A percentile compares a stretch with the other conserved stretches of the same genome.
These are phyloP conservation scores for Aplocera efformata DNA, from an alignment of 2,888 invertebrate species.

Conservation along the genomic window DNA sequence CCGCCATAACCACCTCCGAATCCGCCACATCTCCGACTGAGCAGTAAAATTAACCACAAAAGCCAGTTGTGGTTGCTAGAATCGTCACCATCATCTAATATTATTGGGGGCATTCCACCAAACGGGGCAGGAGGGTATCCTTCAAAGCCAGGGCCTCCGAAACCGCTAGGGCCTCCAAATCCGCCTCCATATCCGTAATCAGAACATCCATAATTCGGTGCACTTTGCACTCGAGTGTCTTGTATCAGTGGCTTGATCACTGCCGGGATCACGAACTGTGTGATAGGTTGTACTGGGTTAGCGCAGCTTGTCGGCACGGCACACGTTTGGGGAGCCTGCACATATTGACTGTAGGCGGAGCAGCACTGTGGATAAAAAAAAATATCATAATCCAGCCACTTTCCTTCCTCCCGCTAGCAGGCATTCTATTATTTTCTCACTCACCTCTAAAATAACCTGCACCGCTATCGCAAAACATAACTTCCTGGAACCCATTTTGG, in stretches of 20 bases:
- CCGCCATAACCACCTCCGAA: constrained; percentile 22
- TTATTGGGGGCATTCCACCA: constrained; percentile 41
- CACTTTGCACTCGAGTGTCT: constrained; percentile 28
- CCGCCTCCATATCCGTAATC: constrained; percentile 9
- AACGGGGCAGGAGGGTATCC: constrained; percentile 12
- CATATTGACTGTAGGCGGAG: constrained; percentile 17
- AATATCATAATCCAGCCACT: no score
- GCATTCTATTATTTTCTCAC: no score
- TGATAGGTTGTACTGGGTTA: constrained; percentile 24
- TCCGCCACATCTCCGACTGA: constrained; percentile 32
- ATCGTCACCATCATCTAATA: constrained; percentile 35
- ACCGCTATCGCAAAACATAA: constrained; percentile 29
- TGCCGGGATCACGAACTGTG: constrained; percentile 51
- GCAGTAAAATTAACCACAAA: constrained; percentile 48
- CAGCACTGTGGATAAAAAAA: constrained; percentile 21
- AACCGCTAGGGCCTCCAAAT: constrained; percentile 15
- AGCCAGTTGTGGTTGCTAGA: constrained; percentile 38
- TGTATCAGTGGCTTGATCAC: constrained; percentile 44
- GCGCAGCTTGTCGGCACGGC: constrained; percentile 2
- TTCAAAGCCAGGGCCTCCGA: constrained; percentile 10
- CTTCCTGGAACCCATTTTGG: constrained; percentile 49
- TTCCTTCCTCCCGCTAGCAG: no score
- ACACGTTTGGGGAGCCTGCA: constrained; percentile 17
- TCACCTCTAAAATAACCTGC: constrained; percentile 36
- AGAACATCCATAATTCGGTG: constrained; percentile 19